Conservation (phyloP, 2,888 invertebrate species). For the Nomada goodeniana region DNA sequence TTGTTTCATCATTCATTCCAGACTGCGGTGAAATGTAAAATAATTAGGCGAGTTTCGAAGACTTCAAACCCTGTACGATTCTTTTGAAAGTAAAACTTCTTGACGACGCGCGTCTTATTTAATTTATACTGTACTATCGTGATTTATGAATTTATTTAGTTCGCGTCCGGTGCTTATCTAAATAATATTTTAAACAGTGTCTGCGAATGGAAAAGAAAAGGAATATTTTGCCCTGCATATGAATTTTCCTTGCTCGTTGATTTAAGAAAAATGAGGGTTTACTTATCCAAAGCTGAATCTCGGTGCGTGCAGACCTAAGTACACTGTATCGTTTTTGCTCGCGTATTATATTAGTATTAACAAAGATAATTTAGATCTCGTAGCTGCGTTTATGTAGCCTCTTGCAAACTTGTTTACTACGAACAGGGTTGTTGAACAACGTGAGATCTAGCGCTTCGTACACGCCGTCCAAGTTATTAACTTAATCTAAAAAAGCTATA, state of each 20-base stretch:
- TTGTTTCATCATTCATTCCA: no score
- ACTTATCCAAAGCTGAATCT: constrained; percentile 4
- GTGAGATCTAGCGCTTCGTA: constrained; percentile 47
- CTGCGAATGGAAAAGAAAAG: no score
- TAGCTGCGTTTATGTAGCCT: background rate
- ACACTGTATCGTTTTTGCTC: background rate
- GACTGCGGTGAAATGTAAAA: no score
- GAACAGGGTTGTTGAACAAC: constrained; percentile 49
- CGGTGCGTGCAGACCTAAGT: background rate
- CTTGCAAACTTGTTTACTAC: constrained; percentile 37
- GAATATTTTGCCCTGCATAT: no score
- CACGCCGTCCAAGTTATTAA: constrained; percentile 21
- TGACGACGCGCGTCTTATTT: no score
- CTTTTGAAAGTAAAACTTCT: no score
- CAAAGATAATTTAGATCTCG: background rate
- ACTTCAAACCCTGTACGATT: no score
- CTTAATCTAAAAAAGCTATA: constrained; percentile 31
- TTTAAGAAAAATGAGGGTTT: background rate
- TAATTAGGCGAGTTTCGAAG: no score
- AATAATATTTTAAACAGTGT: no score
- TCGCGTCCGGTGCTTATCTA: no score
- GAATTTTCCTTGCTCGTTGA: background rate
- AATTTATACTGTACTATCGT: no score
- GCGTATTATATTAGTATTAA: background rate
- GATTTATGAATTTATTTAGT: no score